Evolutionary conservation across 2,888 invertebrate genomes (phyloP), one percentile per base, ranked within the genome.

Genomic region (Anthophora plumipes): DNA sequence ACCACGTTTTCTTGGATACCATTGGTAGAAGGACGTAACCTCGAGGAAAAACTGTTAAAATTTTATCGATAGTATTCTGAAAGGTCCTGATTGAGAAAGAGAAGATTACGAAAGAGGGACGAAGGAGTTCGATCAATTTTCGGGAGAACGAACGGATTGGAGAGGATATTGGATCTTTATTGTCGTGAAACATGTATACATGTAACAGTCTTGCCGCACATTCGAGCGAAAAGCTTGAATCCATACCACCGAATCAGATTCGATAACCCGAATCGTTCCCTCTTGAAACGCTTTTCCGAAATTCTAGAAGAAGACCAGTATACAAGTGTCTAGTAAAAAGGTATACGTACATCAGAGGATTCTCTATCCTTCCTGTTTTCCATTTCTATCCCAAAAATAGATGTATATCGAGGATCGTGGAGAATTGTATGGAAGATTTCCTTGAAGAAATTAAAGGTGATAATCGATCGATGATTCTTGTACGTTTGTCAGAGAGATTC

Each of bases 221-320:
- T n/a, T 52, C 48, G 25, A 67, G 46, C 20, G 22, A 39, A n/a
- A 73, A 22, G 60, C 39, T 25, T 54, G 60, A 66, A 77, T 73
- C 41, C 57, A 55, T 41, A 48, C 63, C 57, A 57, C 57, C 57
- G 50, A 75, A 74, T 70, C 43, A 50, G 63, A 52, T 70, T 39
- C 43, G 50, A 57, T 50, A 52, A 69, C 41, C 20, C 31, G 57
- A 20, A 20, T 2, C 5, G 46, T 14, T 9, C 7, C 37, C 12
- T 0, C 12, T 54, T 14, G 22, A 39, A 9, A 6, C 3, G 7
- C 6, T 20, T 50, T 14, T 22, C 22, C 12, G n/a, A 12, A 7
- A 46, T 3, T 3, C 8, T 14, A 20, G 31, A 20, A 11, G 14
- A 9, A 12, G 31, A 12, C 37, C 17, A 8, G 14, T 3, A 12